Evolutionary conservation across 2,797 vertebrate species (phyloP).

Genomic region (Ispidina picta): DNA sequence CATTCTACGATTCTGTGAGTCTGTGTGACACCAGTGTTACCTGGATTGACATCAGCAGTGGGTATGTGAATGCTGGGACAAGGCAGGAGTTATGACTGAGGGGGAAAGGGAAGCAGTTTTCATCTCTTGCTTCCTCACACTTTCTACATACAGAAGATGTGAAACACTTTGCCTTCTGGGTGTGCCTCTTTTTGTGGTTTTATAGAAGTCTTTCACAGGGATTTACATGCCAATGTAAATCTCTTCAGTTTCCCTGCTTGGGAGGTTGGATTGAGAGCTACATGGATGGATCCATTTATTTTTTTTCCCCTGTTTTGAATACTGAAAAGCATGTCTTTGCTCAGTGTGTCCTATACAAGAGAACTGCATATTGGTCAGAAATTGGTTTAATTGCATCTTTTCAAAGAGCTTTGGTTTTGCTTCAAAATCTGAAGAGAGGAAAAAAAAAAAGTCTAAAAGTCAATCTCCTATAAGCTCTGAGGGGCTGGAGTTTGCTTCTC

Average conservation of each 20-base stretch:
- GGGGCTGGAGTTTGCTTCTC: not conserved
- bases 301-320: not conserved
- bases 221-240: constrained; percentile 28
- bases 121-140: not conserved
- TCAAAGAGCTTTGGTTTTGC: constrained; percentile 1
- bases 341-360: not conserved
- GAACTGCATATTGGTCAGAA: not conserved
- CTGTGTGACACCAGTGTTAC: not conserved
- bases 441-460: not conserved
- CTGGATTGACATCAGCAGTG: not conserved
- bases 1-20: no score
- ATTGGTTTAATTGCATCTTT: constrained; percentile 13
- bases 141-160: not conserved
- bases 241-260: not conserved
- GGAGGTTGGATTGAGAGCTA: not conserved
- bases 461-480: not conserved
- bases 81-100: not conserved
- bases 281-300: not conserved
- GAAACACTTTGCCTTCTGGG: constrained; percentile 20
- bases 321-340: not conserved
- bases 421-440: not conserved
- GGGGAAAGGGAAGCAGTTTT: not conserved
- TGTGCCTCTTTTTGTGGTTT: not conserved
- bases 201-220: not conserved
- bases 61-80: not conserved